phyloP scores from a whole-genome alignment of 2,888 invertebrate species.

The Hirtodrosophila alboralis region DNA sequence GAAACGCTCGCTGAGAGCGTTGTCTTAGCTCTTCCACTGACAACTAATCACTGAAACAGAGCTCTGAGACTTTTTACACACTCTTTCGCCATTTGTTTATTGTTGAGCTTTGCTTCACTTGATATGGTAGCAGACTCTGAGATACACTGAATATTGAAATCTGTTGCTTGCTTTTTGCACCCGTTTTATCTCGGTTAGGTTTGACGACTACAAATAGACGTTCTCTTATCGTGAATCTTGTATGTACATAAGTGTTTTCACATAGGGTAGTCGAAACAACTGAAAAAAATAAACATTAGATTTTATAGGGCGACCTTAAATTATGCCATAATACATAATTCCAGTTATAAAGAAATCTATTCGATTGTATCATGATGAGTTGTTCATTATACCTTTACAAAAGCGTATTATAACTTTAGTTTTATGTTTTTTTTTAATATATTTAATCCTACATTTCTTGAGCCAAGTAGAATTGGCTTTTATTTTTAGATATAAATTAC shows the following conservation, averaged over 20 bases:
- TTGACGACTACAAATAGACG: slow-evolving; percentile 49
- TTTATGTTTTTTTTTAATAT: no score
- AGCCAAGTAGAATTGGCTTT: no score
- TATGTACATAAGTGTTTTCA: slow-evolving; percentile 32
- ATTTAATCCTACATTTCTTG: no score
- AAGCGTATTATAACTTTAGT: no score
- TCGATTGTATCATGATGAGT: no score
- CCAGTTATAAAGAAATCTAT: no score
- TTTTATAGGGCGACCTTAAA: not conserved
- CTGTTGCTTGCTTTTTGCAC: slow-evolving; percentile 29
- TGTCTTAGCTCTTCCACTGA: slow-evolving; percentile 1
- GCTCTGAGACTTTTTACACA: slow-evolving; percentile 11
- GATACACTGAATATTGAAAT: slow-evolving; percentile 53
- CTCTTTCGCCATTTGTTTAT: slow-evolving; percentile 32
- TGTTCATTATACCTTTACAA: no score
- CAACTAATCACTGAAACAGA: slow-evolving; percentile 31
- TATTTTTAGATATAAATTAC: no score
- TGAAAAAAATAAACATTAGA: not conserved
- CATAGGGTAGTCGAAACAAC: slow-evolving; percentile 20
- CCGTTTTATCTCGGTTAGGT: slow-evolving; percentile 40
- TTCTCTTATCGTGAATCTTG: slow-evolving; percentile 26
- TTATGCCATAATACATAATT: slow-evolving; percentile 5
- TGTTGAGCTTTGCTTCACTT: slow-evolving; percentile 40
- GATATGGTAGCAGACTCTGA: slow-evolving; percentile 18
- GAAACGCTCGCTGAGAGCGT: slow-evolving; percentile 14